Evolutionary conservation across 2,113 vertebrate genomes (phyloP).

Genomic region (Stomatorhinus ivindoensis): DNA sequence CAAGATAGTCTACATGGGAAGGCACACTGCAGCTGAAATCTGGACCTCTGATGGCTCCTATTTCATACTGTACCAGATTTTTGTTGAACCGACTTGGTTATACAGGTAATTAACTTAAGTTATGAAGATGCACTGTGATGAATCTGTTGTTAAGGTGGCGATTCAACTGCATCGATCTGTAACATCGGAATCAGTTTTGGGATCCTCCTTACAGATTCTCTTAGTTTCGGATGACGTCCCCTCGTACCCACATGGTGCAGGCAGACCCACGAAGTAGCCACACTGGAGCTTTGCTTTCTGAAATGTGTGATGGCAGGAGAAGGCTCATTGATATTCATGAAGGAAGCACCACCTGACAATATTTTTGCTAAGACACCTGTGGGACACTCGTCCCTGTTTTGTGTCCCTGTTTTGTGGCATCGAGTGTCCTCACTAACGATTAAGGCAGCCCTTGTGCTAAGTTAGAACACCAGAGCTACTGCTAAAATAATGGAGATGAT

Average conservation of each 20-base stretch:
- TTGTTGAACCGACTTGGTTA: not conserved
- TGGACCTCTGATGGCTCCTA: not conserved
- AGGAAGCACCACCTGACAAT: not conserved
- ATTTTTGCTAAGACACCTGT: not conserved
- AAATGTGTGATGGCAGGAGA: not conserved
- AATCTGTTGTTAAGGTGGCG: not conserved
- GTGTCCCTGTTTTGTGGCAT: not conserved
- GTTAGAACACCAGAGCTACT: not conserved
- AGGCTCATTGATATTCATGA: not conserved
- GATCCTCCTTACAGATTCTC: not conserved
- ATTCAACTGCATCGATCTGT: not conserved
- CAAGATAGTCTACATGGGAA: not conserved
- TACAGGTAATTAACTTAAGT: not conserved
- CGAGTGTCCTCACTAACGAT: not conserved
- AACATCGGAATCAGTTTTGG: not conserved
- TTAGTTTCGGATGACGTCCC: not conserved
- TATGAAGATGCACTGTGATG: not conserved
- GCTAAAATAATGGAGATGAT: not conserved
- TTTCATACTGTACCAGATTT: not conserved
- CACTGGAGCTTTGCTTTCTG: not conserved
- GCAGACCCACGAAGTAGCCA: not conserved
- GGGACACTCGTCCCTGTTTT: not conserved
- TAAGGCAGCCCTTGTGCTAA: not conserved
- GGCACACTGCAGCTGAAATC: not conserved
- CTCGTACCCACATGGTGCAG: not conserved